These are phyloP conservation scores for Pantherophis guttatus DNA, from an alignment of 2,113 vertebrate species.

Conservation along the genomic window DNA sequence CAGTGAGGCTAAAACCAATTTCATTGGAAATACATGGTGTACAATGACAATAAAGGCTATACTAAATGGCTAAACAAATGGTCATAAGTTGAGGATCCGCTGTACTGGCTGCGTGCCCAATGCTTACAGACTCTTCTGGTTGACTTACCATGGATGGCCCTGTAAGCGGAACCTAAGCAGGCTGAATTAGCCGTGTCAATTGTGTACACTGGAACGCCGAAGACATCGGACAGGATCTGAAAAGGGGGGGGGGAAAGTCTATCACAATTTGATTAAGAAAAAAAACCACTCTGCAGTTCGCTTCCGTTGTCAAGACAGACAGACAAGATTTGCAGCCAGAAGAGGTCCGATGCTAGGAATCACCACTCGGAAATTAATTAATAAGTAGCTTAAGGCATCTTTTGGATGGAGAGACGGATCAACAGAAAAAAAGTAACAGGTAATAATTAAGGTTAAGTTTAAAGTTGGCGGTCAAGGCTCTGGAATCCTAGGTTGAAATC, in stretches of 20 bases:
- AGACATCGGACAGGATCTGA: slow-evolving; percentile 91
- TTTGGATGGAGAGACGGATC: background rate
- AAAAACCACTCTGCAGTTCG: background rate
- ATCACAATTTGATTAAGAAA: background rate
- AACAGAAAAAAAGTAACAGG: slow-evolving; percentile 50
- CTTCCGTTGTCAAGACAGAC: background rate
- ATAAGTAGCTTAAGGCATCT: background rate
- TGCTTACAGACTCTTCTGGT: slow-evolving; percentile 1
- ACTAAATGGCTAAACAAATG: background rate
- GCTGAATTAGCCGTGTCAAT: slow-evolving; percentile 86
- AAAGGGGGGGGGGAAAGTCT: background rate
- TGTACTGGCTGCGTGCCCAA: slow-evolving; percentile 1
- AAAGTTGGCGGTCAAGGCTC: background rate
- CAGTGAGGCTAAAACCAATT: too few species aligned
- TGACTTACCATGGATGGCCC: slow-evolving; percentile 86
- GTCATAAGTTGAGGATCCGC: background rate
- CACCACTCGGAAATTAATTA: rapidly evolving
- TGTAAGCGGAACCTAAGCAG: slow-evolving; percentile 89
- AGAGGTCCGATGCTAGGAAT: background rate
- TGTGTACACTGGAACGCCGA: slow-evolving; percentile 84
- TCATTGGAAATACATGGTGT: too few species aligned
- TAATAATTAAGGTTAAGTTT: background rate
- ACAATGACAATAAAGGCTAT: too few species aligned
- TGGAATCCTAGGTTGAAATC: background rate
- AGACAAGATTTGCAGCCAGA: background rate